A percentile compares a stretch with the other conserved stretches of the same genome.
These are phyloP conservation scores for Silurus meridionalis DNA, from an alignment of 2,113 vertebrate genomes.

Conservation along the genomic window DNA sequence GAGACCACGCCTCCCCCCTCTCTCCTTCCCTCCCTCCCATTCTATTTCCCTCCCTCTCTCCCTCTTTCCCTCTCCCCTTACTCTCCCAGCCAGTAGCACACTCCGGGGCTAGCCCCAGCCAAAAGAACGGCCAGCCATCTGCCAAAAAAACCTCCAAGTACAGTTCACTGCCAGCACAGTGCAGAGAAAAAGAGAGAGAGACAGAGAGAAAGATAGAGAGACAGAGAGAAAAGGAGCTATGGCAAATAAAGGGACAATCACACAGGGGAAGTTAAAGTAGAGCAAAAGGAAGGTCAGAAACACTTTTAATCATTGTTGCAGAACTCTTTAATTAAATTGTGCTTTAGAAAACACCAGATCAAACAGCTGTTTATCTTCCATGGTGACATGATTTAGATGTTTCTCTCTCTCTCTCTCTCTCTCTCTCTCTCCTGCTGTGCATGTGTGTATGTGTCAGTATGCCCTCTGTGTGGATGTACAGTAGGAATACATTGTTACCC, in stretches of 20 bases:
- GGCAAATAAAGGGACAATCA: conserved; percentile 36
- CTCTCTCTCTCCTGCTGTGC: neutral
- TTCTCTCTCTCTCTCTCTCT: conserved; percentile 34
- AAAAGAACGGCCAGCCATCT: conserved; percentile 66
- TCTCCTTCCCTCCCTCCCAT: conserved; percentile 34
- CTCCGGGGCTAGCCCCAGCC: conserved; percentile 74
- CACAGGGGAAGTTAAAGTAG: conserved; percentile 52
- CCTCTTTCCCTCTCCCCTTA: conserved; percentile 70
- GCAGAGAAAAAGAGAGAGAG: conserved; percentile 59
- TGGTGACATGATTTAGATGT: conserved; percentile 43
- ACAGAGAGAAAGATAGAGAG: conserved; percentile 48
- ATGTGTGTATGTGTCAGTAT: conserved; percentile 40
- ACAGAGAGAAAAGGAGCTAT: conserved; percentile 46
- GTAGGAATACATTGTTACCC: conserved; percentile 48
- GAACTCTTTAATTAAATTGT: conserved; percentile 66
- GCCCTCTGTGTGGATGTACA: conserved; percentile 42
- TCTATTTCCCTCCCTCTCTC: conserved; percentile 54
- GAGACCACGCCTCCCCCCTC: conserved; percentile 76
- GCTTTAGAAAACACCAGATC: conserved; percentile 63
- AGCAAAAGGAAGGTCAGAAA: conserved; percentile 42
- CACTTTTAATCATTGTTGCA: conserved; percentile 59
- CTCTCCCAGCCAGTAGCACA: conserved; percentile 84
- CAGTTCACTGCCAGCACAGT: conserved; percentile 65
- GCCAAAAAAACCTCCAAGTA: conserved; percentile 76
- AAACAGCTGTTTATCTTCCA: conserved; percentile 56